Conservation (phyloP, 2,113 vertebrate species). For the Steatornis caripensis region DNA sequence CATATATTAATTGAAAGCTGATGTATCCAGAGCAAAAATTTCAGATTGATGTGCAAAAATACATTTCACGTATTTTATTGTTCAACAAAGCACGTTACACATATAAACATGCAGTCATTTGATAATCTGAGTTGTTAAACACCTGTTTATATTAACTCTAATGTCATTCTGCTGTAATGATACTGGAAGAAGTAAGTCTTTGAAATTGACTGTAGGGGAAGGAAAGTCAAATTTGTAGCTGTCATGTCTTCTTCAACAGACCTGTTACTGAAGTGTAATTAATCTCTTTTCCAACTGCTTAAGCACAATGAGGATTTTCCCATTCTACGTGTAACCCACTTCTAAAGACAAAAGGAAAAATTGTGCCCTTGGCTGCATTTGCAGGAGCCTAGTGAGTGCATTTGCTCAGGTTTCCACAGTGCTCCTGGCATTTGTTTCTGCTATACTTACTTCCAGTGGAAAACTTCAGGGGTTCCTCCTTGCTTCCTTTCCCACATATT, state of each 20-base stretch:
- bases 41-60: constrained; percentile 8
- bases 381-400: neutral
- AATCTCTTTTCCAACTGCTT: neutral
- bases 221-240: neutral
- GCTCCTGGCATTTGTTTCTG: neutral
- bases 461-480: neutral
- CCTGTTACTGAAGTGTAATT: neutral
- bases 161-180: neutral
- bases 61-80: constrained; percentile 39
- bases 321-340: neutral
- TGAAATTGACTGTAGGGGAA: neutral
- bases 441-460: neutral
- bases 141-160: neutral
- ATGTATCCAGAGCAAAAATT: neutral
- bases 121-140: neutral
- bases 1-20: neutral
- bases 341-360: neutral
- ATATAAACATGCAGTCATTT: constrained; percentile 22
- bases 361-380: neutral
- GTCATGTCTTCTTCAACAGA: neutral
- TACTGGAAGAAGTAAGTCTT: neutral
- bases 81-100: constrained; percentile 23
- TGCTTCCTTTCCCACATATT: neutral
- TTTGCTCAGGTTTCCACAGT: neutral
- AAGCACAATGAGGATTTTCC: neutral